Conservation (phyloP, 1,140 invertebrate genomes). For the Drosophila paulistorum region DNA sequence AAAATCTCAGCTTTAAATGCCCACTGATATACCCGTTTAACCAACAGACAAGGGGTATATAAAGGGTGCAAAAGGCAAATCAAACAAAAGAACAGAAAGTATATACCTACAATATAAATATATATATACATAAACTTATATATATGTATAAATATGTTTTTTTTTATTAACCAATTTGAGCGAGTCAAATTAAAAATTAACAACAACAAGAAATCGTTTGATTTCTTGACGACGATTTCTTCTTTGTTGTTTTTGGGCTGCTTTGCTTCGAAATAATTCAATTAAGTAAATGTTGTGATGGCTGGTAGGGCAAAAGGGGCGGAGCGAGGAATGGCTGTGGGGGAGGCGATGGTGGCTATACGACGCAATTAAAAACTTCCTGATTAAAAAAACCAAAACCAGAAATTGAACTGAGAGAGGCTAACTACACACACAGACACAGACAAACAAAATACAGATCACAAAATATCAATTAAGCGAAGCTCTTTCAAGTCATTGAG, state of each 20-base stretch:
- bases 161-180: slow-evolving; percentile 79
- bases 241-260: slow-evolving; percentile 47
- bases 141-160: not conserved
- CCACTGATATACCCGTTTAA: not conserved
- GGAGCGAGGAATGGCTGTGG: not conserved
- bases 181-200: slow-evolving; percentile 79
- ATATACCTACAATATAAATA: not conserved
- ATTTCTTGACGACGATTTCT: slow-evolving; percentile 71
- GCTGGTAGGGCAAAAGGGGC: not conserved
- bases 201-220: slow-evolving; percentile 62
- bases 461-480: slow-evolving; percentile 40
- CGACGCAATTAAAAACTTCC: slow-evolving; percentile 79
- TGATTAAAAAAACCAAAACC: slow-evolving; percentile 65
- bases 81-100: slow-evolving; percentile 39
- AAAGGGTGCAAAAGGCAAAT: slow-evolving; percentile 56
- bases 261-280: slow-evolving; percentile 70
- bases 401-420: slow-evolving; percentile 8
- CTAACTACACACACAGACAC: slow-evolving; percentile 20
- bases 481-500: slow-evolving; percentile 5
- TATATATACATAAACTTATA: not conserved
- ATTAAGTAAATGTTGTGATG: slow-evolving; percentile 60
- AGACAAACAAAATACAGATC: slow-evolving; percentile 15
- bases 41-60: not conserved
- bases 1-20: too few relatives aligned
- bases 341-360: slow-evolving; percentile 53